Percentiles rank a stretch among this genome's conserved stretches.
Conservation (phyloP, 2,888 invertebrate genomes). For the Polylopha cassiicola region DNA sequence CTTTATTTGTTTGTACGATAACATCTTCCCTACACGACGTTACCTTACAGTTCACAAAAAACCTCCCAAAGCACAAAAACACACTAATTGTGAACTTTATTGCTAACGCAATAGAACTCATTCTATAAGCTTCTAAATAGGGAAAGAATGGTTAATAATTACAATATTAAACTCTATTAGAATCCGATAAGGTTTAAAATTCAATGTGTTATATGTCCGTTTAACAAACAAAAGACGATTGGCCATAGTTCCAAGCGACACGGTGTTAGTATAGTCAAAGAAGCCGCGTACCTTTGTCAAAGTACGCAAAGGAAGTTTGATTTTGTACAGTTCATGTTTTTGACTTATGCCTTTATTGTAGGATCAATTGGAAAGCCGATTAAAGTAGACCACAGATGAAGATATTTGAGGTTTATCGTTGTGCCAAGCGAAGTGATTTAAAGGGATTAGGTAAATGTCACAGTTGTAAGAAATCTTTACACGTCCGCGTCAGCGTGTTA, state of each 20-base stretch:
- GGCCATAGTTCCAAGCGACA: constrained; percentile 50
- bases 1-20: constrained; percentile 17
- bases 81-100: constrained; percentile 4
- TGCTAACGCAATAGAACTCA: constrained; percentile 5
- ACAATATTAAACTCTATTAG: background rate
- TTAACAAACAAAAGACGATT: constrained; percentile 69
- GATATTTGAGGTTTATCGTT: too few species aligned
- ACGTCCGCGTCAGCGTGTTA: too few species aligned
- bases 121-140: background rate
- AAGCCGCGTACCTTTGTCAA: constrained; percentile 58
- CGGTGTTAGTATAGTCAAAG: constrained; percentile 64
- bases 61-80: background rate
- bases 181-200: constrained; percentile 4
- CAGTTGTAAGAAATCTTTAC: too few species aligned
- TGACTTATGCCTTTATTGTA: constrained; percentile 8
- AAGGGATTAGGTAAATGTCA: too few species aligned
- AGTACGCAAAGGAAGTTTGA: constrained; percentile 47
- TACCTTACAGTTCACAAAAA: constrained; percentile 12
- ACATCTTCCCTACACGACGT: constrained; percentile 12
- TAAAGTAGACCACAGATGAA: too few species aligned
- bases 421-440: too few species aligned
- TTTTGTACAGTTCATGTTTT: constrained; percentile 26
- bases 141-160: background rate
- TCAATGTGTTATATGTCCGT: constrained; percentile 57
- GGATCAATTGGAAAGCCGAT: too few species aligned